Evolutionary conservation across 2,797 vertebrate species (phyloP).

Genomic region (Philypnodon macrostomus): DNA sequence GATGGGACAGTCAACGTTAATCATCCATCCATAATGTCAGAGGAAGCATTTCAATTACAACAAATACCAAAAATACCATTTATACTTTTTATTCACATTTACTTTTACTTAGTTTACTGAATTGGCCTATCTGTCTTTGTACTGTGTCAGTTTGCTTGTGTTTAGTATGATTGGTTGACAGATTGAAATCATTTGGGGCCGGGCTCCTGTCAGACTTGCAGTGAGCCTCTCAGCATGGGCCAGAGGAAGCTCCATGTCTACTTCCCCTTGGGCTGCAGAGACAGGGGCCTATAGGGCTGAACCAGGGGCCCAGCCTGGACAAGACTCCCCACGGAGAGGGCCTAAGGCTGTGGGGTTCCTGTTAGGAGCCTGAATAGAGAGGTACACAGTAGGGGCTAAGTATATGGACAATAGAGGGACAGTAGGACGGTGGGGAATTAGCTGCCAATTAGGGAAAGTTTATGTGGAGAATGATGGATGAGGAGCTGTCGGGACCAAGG

Average conservation of each 20-base stretch:
- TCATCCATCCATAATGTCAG: too few species aligned
- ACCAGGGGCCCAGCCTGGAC: conserved; percentile 54
- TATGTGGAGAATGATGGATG: conserved; percentile 79
- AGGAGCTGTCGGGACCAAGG: conserved; percentile 78
- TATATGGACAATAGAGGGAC: conserved; percentile 59
- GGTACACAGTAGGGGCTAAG: conserved; percentile 51
- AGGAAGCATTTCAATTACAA: too few species aligned
- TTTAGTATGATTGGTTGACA: conserved; percentile 33
- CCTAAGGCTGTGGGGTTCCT: conserved; percentile 47
- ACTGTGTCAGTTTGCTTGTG: conserved; percentile 8
- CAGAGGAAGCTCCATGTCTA: conserved; percentile 64
- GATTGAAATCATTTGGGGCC: conserved; percentile 59
- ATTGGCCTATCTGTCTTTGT: conserved; percentile 3
- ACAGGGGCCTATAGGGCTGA: conserved; percentile 58
- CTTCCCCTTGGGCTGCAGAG: conserved; percentile 63
- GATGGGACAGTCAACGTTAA: too few species aligned
- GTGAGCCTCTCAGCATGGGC: conserved; percentile 39
- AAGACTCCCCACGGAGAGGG: conserved; percentile 58
- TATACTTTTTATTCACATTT: too few species aligned
- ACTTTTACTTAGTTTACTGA: not conserved
- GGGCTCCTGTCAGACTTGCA: conserved; percentile 20
- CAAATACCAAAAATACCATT: too few species aligned
- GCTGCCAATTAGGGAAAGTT: conserved; percentile 85
- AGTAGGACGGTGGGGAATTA: conserved; percentile 77
- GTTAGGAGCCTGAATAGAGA: conserved; percentile 54